Base-by-base conservation (phyloP, 1,140 invertebrate genomes). In the Tetramorium parvispinum region DNA sequence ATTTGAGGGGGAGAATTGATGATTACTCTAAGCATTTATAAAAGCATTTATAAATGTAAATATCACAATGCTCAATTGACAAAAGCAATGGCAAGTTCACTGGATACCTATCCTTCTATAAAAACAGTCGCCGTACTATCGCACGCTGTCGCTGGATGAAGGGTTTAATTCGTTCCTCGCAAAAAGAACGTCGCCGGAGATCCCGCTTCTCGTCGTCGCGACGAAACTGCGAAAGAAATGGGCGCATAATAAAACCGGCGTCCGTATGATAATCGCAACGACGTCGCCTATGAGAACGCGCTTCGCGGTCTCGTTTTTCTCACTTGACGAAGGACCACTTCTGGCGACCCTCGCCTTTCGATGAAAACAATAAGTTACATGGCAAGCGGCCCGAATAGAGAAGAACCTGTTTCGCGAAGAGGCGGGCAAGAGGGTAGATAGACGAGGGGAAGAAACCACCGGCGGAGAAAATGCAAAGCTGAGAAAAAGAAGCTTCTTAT, bases 341-440 rank as follows among this genome's bases (percentile, higher is more conserved):
- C 75, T 78, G 59, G 53, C 63, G 49, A 59, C 89, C 68, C 85
- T 87, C 55, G 87, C 43, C 71, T 88, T 89, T 86, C 87, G 55
- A 79, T 55, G 90, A 91, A 91, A 91, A 91, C 90, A 91, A 91
- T 91, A 88, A 91, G 83, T 91, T 89, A 88, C 81, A 91, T 91
- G 89, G 90, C 87, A 91, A 88, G 81, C 79, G 59, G 81, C 63
- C 18, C 86, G 87, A 88, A 87, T 87, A 87, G 86, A 87, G 89
- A 86, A 55, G 89, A 91, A 91, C 90, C 90, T 91, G 90, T 91
- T 91, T 89, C 77, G 40, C 68, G 53, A 61, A 40, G 24, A 68
- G 8, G 27, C 37, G 63, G 66, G 11, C 57, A 88, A n/a, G 75
- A 71, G 40, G 24, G 21, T 53, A 21, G 27, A 59, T 55, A 49